Percentiles rank a stretch among this genome's conserved stretches.
phyloP scores from a whole-genome alignment of 2,797 vertebrate species.

The Melanotaenia trifasciata region DNA sequence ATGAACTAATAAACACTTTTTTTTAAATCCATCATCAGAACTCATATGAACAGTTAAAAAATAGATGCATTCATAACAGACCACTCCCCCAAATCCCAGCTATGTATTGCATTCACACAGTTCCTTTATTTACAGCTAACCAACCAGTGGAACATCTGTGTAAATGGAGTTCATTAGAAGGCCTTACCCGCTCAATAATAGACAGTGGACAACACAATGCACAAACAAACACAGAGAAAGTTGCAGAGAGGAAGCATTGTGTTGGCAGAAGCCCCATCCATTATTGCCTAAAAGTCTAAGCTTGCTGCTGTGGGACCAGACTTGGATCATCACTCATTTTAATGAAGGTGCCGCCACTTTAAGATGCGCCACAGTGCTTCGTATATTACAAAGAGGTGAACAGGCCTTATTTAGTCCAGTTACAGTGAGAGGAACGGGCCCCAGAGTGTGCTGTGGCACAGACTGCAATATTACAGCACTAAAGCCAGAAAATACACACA shows the following conservation, averaged over 20 bases:
- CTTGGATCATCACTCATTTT: slow-evolving; percentile 75
- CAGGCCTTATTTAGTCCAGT: slow-evolving; percentile 60
- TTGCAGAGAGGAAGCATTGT: slow-evolving; percentile 47
- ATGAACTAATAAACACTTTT: background rate
- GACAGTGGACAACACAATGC: slow-evolving; percentile 11
- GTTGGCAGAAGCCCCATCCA: slow-evolving; percentile 68
- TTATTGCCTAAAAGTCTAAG: slow-evolving; percentile 67
- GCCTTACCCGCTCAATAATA: slow-evolving; percentile 30
- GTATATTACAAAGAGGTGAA: slow-evolving; percentile 61
- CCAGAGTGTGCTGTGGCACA: slow-evolving; percentile 24
- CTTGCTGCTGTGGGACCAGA: slow-evolving; percentile 51
- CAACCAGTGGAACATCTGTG: slow-evolving; percentile 11
- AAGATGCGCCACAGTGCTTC: slow-evolving; percentile 55
- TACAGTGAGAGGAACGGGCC: slow-evolving; percentile 31
- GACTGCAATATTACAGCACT: slow-evolving; percentile 14
- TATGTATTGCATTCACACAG: background rate
- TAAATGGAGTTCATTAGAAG: slow-evolving; percentile 13
- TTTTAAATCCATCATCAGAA: no score
- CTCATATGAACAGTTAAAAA: no score
- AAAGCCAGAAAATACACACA: slow-evolving; percentile 11
- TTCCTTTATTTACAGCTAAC: background rate
- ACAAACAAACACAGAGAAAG: slow-evolving; percentile 21
- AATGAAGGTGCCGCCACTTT: slow-evolving; percentile 67
- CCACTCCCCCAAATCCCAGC: background rate
- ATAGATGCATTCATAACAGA: slow-evolving; percentile 8